A percentile compares a stretch with the other conserved stretches of the same genome.
phyloP scores from a whole-genome alignment of 2,797 vertebrate genomes.

The Aphelocoma californica region DNA sequence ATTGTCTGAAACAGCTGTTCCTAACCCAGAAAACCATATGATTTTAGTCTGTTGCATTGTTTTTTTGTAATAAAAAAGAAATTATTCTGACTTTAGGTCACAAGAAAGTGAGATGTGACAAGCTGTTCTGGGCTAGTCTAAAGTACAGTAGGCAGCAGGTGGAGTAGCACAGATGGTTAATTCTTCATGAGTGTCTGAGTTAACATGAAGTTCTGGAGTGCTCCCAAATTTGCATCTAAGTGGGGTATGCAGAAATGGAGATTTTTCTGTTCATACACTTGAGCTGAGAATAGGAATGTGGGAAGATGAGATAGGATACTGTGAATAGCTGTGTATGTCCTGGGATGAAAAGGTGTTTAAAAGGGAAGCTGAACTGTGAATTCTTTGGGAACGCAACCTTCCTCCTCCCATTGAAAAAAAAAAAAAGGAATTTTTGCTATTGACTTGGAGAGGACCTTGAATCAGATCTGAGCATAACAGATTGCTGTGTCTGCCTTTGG shows the following conservation, averaged over 20 bases:
- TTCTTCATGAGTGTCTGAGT: slow-evolving; percentile 23
- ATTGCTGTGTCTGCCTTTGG: not conserved
- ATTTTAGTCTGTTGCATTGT: not conserved
- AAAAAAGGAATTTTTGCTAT: not conserved
- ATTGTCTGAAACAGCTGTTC: not conserved
- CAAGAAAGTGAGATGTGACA: not conserved
- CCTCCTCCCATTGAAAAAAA: not conserved
- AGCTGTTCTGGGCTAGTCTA: not conserved
- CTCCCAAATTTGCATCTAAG: not conserved
- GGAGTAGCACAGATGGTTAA: not conserved
- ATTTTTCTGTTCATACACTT: not conserved
- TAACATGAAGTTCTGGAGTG: slow-evolving; percentile 16
- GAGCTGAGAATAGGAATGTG: not conserved
- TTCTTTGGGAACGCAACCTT: not conserved
- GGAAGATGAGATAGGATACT: not conserved
- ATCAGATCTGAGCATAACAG: not conserved
- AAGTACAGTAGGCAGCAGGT: slow-evolving; percentile 16
- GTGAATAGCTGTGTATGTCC: not conserved
- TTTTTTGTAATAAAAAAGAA: not conserved
- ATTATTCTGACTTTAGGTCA: not conserved
- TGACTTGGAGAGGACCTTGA: not conserved
- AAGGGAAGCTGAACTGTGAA: not conserved
- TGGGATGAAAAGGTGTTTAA: not conserved
- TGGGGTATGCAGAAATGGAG: not conserved
- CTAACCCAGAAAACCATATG: not conserved